Percentiles rank a stretch among this genome's conserved stretches.
These are phyloP conservation scores for Siphamia tubifer DNA, from an alignment of 2,113 vertebrate genomes.

Conservation along the genomic window DNA sequence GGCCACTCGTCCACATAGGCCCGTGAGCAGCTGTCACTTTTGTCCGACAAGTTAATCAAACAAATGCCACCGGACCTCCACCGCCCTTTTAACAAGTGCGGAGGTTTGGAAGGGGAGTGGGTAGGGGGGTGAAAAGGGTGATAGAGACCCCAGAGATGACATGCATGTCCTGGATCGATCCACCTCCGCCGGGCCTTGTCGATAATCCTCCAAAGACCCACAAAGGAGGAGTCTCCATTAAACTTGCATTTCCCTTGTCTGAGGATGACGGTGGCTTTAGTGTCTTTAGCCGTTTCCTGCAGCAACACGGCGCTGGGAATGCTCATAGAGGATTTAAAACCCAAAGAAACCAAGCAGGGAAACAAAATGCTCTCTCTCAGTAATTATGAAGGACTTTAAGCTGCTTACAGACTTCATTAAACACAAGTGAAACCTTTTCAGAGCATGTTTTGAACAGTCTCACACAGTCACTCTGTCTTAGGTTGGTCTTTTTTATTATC, in stretches of 20 bases:
- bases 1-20: slow-evolving; percentile 96
- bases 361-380: slow-evolving; percentile 66
- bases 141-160: slow-evolving; percentile 67
- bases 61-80: slow-evolving; percentile 99
- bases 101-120: slow-evolving; percentile 24
- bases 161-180: slow-evolving; percentile 66
- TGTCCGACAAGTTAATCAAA: slow-evolving; percentile 99
- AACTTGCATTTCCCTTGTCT: slow-evolving; percentile 66
- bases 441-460: slow-evolving; percentile 67
- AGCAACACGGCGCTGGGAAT: slow-evolving; percentile 28
- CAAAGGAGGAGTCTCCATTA: slow-evolving; percentile 67
- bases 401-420: slow-evolving; percentile 78
- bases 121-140: slow-evolving; percentile 45
- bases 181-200: slow-evolving; percentile 47
- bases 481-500: slow-evolving; percentile 51
- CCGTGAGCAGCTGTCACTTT: slow-evolving; percentile 99
- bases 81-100: slow-evolving; percentile 89
- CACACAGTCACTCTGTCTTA: slow-evolving; percentile 49
- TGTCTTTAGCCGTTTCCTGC: slow-evolving; percentile 47
- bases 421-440: slow-evolving; percentile 73
- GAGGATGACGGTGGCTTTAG: slow-evolving; percentile 26
- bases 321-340: slow-evolving; percentile 56
- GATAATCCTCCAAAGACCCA: slow-evolving; percentile 57
- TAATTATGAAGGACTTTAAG: slow-evolving; percentile 76
- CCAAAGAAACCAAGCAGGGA: slow-evolving; percentile 46